Conservation (phyloP, 1,140 invertebrate species). For the Zaprionus lachaisei region DNA sequence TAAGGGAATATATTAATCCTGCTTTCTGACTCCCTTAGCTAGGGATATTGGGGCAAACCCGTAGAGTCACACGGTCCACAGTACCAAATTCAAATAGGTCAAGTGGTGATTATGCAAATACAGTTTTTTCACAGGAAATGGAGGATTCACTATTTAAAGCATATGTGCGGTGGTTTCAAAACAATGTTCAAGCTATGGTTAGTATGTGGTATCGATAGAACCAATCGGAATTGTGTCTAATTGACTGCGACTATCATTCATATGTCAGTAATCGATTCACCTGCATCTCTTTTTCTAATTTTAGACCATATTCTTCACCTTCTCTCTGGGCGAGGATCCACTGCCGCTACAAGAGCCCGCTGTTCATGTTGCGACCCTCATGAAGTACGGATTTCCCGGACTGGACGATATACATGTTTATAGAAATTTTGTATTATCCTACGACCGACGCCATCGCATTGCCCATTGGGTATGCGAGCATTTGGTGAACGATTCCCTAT, state of each 20-base stretch:
- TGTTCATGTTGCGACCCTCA: conserved; percentile 88
- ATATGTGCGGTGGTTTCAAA: conserved; percentile 39
- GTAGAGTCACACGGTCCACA: too few relatives aligned
- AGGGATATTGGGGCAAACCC: conserved; percentile 10
- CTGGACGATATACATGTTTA: conserved; percentile 94
- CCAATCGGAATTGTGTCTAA: neutral
- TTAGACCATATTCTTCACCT: conserved; percentile 52
- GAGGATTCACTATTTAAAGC: conserved; percentile 30
- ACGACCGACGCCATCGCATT: conserved; percentile 94
- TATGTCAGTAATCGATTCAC: neutral
- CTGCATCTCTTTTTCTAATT: neutral
- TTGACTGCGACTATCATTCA: neutral
- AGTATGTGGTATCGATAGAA: neutral
- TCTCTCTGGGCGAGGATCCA: conserved; percentile 9
- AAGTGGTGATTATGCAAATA: neutral
- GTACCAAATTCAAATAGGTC: neutral
- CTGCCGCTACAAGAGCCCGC: neutral
- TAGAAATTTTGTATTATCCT: conserved; percentile 96
- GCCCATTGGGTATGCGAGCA: conserved; percentile 99
- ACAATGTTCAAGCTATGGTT: conserved; percentile 38
- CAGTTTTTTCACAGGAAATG: neutral
- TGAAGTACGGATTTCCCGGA: conserved; percentile 97
- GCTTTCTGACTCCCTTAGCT: conserved; percentile 7
- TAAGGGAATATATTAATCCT: too few relatives aligned
- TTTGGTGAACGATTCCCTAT: conserved; percentile 86